Evolutionary conservation across 2,113 vertebrate genomes (phyloP).

Genomic region (Clarias batrachus): DNA sequence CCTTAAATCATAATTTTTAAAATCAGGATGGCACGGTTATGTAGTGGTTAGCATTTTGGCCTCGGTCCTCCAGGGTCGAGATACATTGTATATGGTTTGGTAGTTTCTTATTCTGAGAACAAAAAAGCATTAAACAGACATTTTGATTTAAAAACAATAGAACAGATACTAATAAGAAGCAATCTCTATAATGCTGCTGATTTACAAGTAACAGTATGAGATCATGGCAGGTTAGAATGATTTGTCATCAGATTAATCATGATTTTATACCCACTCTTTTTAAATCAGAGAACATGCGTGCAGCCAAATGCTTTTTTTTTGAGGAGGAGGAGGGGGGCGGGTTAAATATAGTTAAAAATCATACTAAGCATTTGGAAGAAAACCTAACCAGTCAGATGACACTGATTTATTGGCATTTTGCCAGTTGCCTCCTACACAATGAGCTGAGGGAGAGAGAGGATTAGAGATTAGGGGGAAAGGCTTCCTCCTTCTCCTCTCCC

Average conservation of each 20-base stretch:
- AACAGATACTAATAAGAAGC: neutral
- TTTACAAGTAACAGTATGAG: neutral
- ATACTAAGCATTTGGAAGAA: neutral
- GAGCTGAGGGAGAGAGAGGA: conserved; percentile 1
- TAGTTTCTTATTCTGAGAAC: neutral
- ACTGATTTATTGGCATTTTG: neutral
- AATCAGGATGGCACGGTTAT: too few species aligned
- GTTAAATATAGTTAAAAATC: neutral
- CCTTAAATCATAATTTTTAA: neutral
- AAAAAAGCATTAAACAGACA: neutral
- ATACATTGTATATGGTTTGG: neutral
- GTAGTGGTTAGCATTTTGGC: too few species aligned
- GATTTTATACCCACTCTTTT: neutral
- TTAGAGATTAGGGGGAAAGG: conserved; percentile 22
- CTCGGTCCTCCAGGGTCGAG: too few species aligned
- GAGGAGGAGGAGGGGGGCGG: too few species aligned
- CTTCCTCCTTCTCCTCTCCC: neutral
- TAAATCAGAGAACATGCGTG: neutral
- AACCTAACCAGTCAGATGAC: too few species aligned
- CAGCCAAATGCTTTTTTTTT: too few species aligned
- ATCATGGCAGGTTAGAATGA: neutral
- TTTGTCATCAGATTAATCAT: neutral
- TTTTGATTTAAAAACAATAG: neutral
- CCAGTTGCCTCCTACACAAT: neutral
- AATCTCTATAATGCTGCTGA: too few species aligned